These are phyloP conservation scores for Diabrotica virgifera DNA, from an alignment of 1,140 invertebrate species.

Conservation along the genomic window DNA sequence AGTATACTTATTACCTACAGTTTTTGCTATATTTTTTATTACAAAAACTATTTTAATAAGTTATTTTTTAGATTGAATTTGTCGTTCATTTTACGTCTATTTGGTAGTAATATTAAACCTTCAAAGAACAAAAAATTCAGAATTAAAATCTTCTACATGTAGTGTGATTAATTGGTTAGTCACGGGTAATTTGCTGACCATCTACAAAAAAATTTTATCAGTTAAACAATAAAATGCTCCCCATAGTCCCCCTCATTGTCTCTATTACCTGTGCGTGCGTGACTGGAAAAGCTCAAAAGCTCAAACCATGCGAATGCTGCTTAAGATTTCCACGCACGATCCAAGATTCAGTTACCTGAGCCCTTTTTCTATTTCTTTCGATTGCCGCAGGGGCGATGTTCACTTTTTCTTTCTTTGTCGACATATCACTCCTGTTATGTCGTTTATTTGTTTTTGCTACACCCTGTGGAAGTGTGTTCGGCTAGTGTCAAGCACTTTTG, in stretches of 20 bases:
- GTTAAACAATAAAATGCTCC: slow-evolving; percentile 7
- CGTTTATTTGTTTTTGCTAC: slow-evolving; percentile 10
- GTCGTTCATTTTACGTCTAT: no score
- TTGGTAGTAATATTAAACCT: no score
- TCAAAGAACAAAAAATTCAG: no score
- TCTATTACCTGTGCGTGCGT: slow-evolving; percentile 18
- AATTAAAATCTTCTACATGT: no score
- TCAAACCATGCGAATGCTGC: slow-evolving; percentile 7
- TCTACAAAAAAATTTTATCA: not conserved
- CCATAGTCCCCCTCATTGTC: slow-evolving; percentile 12
- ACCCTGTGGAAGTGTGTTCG: not conserved
- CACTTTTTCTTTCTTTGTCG: slow-evolving; percentile 10
- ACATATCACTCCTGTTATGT: slow-evolving; percentile 7
- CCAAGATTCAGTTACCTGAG: slow-evolving; percentile 18
- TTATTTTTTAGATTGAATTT: no score
- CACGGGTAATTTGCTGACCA: no score
- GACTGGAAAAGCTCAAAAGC: slow-evolving; percentile 13
- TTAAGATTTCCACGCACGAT: slow-evolving; percentile 17
- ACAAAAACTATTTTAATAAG: no score
- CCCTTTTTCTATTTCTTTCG: slow-evolving; percentile 5
- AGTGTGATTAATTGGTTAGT: no score
- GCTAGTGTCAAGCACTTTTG: slow-evolving; percentile 3
- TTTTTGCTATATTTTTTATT: no score
- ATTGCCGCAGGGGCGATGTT: slow-evolving; percentile 5
- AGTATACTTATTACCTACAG: no score